A percentile compares a stretch with the other conserved stretches of the same genome.
phyloP scores from a whole-genome alignment of 2,113 vertebrate genomes.

The Dipodomys merriami region DNA sequence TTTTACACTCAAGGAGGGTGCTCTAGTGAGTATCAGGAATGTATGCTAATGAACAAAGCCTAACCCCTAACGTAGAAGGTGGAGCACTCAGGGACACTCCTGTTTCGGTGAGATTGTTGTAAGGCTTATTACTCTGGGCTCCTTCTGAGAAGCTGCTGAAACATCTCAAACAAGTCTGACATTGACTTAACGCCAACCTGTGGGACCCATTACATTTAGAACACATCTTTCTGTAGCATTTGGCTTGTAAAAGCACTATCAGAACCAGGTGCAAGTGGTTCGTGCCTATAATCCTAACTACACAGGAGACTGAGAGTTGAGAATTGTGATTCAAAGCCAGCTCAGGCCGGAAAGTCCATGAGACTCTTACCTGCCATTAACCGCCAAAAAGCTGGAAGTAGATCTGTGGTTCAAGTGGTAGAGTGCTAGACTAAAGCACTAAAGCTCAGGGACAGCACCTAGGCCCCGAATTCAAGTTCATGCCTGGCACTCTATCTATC shows the following conservation, averaged over 20 bases:
- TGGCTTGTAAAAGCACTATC: constrained; percentile 75
- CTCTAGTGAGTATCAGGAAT: constrained; percentile 19
- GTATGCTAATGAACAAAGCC: constrained; percentile 17
- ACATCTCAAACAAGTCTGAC: constrained; percentile 77
- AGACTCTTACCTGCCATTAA: too few species aligned
- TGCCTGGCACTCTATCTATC: too few species aligned
- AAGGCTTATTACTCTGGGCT: constrained; percentile 60
- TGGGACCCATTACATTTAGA: constrained; percentile 83
- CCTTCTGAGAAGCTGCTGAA: constrained; percentile 82
- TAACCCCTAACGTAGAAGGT: constrained; percentile 41
- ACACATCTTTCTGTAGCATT: constrained; percentile 79
- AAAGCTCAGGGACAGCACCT: too few species aligned
- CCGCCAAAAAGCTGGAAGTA: too few species aligned
- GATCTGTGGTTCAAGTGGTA: too few species aligned
- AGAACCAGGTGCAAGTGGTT: constrained; percentile 17
- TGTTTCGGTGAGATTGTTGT: constrained; percentile 63
- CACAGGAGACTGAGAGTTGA: too few species aligned
- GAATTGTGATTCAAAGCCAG: too few species aligned
- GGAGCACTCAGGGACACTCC: constrained; percentile 66
- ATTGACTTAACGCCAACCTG: constrained; percentile 78
- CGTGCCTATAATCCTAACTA: too few species aligned
- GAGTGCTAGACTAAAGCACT: too few species aligned
- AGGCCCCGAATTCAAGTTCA: too few species aligned
- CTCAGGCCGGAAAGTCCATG: too few species aligned
- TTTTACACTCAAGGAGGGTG: constrained; percentile 23